Conservation (phyloP, 2,797 vertebrate genomes). For the Astyanax mexicanus region DNA sequence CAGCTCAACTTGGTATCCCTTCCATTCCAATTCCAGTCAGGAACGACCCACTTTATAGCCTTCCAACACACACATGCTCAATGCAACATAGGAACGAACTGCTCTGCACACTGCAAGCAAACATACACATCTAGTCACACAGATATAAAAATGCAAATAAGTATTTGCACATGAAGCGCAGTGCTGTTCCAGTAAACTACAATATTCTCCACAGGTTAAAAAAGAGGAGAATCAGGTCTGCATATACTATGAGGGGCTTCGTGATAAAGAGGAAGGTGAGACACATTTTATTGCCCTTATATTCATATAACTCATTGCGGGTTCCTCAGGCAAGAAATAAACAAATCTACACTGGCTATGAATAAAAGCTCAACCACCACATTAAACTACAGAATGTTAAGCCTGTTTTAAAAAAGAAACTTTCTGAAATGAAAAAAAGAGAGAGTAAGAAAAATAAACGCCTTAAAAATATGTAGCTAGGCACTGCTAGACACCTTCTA, state of each 20-base stretch:
- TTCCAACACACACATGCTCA: conserved; percentile 53
- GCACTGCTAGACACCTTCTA: background rate
- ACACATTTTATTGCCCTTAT: conserved; percentile 14
- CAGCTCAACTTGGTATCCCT: conserved; percentile 34
- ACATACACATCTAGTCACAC: background rate
- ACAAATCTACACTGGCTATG: conserved; percentile 20
- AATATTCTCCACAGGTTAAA: conserved; percentile 11
- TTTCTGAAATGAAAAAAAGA: conserved; percentile 24
- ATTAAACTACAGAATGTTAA: conserved; percentile 37
- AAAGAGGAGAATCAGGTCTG: background rate
- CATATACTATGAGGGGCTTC: background rate
- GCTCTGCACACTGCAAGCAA: conserved; percentile 19
- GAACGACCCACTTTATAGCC: conserved; percentile 79
- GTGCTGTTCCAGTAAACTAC: background rate
- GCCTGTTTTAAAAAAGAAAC: conserved; percentile 28
- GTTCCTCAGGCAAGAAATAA: conserved; percentile 30
- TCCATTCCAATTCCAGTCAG: conserved; percentile 83
- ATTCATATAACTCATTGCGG: background rate
- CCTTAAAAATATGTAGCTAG: background rate
- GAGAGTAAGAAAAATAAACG: background rate
- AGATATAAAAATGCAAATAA: background rate
- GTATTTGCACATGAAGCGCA: background rate
- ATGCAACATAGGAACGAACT: conserved; percentile 10
- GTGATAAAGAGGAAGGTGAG: conserved; percentile 26
- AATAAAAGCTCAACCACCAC: conserved; percentile 23